Conservation (phyloP, 2,797 vertebrate species). For the Myotis myotis region DNA sequence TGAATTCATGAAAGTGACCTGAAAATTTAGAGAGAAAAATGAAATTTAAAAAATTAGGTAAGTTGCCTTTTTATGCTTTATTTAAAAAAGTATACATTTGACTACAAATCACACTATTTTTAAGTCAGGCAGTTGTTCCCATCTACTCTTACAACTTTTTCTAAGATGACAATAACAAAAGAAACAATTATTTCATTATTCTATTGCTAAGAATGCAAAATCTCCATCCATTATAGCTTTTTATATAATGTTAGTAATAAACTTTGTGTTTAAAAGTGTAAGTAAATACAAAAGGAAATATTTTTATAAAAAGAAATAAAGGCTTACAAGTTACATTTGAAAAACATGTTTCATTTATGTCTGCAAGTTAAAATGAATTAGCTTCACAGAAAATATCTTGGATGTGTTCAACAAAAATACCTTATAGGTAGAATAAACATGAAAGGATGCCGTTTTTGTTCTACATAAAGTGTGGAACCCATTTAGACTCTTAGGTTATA, state of each 20-base stretch:
- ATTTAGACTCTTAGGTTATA: slow-evolving; percentile 73
- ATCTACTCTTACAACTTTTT: slow-evolving; percentile 78
- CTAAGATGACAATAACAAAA: slow-evolving; percentile 77
- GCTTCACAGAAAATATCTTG: slow-evolving; percentile 55
- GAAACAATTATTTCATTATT: slow-evolving; percentile 81
- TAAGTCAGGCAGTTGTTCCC: slow-evolving; percentile 61
- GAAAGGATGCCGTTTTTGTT: slow-evolving; percentile 71
- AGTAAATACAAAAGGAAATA: slow-evolving; percentile 66
- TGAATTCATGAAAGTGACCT: slow-evolving; percentile 99
- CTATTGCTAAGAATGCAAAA: slow-evolving; percentile 76
- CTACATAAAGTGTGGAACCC: slow-evolving; percentile 67
- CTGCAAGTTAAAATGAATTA: slow-evolving; percentile 61
- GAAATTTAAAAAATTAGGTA: slow-evolving; percentile 67
- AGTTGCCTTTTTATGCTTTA: slow-evolving; percentile 11
- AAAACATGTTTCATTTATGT: slow-evolving; percentile 57
- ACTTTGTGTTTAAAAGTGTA: slow-evolving; percentile 70
- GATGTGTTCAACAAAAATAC: slow-evolving; percentile 57
- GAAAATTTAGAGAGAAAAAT: slow-evolving; percentile 81
- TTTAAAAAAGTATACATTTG: slow-evolving; percentile 60
- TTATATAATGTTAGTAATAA: slow-evolving; percentile 70
- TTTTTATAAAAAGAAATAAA: slow-evolving; percentile 45
- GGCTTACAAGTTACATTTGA: slow-evolving; percentile 56
- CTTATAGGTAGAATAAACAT: slow-evolving; percentile 62
- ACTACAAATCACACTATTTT: slow-evolving; percentile 54
- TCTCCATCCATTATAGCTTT: slow-evolving; percentile 71